Percentiles rank a stretch among this genome's conserved stretches.
Conservation (phyloP, 2,888 invertebrate genomes). For the Leptura quadrifasciata region DNA sequence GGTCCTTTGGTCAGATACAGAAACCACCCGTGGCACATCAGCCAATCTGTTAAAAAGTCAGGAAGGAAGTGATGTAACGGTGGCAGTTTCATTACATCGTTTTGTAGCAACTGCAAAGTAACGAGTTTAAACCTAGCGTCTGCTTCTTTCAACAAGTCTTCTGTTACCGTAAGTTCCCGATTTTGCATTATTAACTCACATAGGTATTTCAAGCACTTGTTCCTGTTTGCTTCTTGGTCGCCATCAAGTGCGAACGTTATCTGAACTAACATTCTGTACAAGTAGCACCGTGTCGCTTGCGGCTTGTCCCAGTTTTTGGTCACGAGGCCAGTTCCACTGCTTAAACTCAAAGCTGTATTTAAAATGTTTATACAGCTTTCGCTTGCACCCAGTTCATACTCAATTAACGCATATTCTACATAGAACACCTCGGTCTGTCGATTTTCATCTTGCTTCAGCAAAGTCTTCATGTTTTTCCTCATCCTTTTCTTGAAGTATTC, state of each 20-base stretch:
- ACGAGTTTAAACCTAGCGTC: conserved; percentile 68
- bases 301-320: conserved; percentile 20
- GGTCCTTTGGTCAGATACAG: conserved; percentile 71
- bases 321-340: conserved; percentile 46
- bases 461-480: conserved; percentile 76
- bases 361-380: conserved; percentile 62
- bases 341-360: conserved; percentile 25
- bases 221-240: conserved; percentile 50
- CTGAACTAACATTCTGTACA: conserved; percentile 25
- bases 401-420: conserved; percentile 79
- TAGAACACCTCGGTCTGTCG: conserved; percentile 78
- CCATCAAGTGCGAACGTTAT: conserved; percentile 52
- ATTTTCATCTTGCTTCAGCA: conserved; percentile 76
- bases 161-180: conserved; percentile 55
- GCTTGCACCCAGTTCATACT: conserved; percentile 75
- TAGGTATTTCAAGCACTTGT: conserved; percentile 64
- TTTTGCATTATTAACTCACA: conserved; percentile 63
- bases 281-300: conserved; percentile 26
- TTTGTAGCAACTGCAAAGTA: conserved; percentile 64
- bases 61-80: conserved; percentile 74
- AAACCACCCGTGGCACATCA: conserved; percentile 76
- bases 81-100: conserved; percentile 54
- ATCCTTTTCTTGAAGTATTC: conserved; percentile 73
- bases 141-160: conserved; percentile 63
- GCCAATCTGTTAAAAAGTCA: conserved; percentile 75